A percentile compares a stretch with the other conserved stretches of the same genome.
Evolutionary conservation across 2,113 vertebrate species (phyloP).

Genomic region (Catharus minimus): DNA sequence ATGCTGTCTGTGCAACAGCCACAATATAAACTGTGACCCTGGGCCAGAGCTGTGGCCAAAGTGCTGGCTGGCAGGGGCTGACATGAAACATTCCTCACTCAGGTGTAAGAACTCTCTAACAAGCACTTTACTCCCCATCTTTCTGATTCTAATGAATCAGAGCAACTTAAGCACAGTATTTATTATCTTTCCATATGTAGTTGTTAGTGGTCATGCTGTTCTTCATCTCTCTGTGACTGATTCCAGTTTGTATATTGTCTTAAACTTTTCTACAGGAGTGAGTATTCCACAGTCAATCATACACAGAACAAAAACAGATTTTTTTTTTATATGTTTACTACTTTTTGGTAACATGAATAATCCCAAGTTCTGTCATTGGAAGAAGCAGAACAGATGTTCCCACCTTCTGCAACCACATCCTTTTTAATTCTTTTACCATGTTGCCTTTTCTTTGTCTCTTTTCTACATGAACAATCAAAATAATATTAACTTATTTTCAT

Average conservation of each 20-base stretch:
- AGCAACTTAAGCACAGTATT: too few relatives aligned
- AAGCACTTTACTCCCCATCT: not conserved
- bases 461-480: constrained; percentile 6
- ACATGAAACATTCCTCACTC: not conserved
- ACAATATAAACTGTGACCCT: not conserved
- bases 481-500: constrained; percentile 38
- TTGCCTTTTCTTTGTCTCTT: not conserved
- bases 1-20: not conserved
- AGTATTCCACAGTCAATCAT: not conserved
- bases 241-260: too few relatives aligned
- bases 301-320: not conserved
- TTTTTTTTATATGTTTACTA: not conserved
- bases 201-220: too few relatives aligned
- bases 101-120: not conserved
- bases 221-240: too few relatives aligned
- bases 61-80: not conserved
- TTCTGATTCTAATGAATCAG: not conserved
- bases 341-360: not conserved
- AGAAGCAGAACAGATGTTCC: not conserved
- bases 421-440: not conserved
- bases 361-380: not conserved
- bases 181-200: too few relatives aligned
- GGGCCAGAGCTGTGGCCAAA: not conserved
- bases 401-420: not conserved
- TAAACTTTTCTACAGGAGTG: too few relatives aligned